Conservation (phyloP, 2,888 invertebrate genomes). For the Orchesella flavescens region DNA sequence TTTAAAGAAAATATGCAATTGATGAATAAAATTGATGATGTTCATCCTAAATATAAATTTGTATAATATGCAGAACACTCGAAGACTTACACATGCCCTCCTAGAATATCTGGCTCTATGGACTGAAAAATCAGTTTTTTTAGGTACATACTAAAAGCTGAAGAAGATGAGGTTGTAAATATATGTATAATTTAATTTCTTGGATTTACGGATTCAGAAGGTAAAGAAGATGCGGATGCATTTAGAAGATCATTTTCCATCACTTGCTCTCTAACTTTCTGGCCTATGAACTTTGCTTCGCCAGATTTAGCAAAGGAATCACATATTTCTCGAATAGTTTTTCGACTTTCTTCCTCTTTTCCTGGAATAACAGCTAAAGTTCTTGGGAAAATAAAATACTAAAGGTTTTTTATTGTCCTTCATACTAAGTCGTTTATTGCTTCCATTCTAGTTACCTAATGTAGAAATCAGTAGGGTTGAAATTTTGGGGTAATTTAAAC, state of each 20-base stretch:
- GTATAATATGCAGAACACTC: not conserved
- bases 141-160: no score
- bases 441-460: conserved; percentile 21
- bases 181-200: no score
- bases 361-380: conserved; percentile 75
- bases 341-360: conserved; percentile 74
- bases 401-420: no score
- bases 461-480: conserved; percentile 76
- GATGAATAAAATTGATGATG: no score
- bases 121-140: no score
- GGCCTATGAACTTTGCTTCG: conserved; percentile 84
- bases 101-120: conserved; percentile 56
- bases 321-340: conserved; percentile 77
- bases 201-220: conserved; percentile 66
- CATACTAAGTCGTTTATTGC: no score
- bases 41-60: no score
- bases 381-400: no score
- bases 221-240: conserved; percentile 37
- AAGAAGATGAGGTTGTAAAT: no score
- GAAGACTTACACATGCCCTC: conserved; percentile 65
- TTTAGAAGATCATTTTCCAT: conserved; percentile 54
- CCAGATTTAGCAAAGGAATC: conserved; percentile 86
- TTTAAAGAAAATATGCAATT: conserved; percentile 73
- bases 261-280: conserved; percentile 78
- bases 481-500: conserved; percentile 75